Base-by-base conservation (phyloP, 2,113 vertebrate species). In the Urocolius indicus region DNA sequence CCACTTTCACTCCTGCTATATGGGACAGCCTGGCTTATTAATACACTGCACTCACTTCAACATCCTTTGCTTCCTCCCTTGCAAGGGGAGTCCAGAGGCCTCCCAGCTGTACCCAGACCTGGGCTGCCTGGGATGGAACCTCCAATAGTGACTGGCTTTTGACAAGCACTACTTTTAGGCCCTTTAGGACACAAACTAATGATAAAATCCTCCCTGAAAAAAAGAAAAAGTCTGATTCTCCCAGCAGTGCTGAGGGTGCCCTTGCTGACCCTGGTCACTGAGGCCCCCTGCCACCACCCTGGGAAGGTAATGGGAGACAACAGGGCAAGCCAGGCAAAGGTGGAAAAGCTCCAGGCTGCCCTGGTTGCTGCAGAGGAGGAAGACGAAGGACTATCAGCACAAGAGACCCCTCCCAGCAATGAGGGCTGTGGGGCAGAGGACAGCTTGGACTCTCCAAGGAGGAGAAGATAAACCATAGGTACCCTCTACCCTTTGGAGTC, bases 1-100 rank as follows among this genome's bases (percentile, higher is more conserved):
- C 95, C 96, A 96, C 93, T 96, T 96, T 95, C 1, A 0, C 63
- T 94, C 21, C n/a, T 2, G 67, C 45, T 95, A 97, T 94, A 68
- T 97, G 95, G 95, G 94, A 83, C 96, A 97, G 87, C 85, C 54
- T 36, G 73, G 51, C 95, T 94, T 89, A 89, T 92, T 88, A 95
- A 96, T 81, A 93, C 65, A 5, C 79, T 11, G 72, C 59, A 38
- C 90, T 94, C 15, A 9, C 88, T 94, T 85, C 45, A 6, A 62
- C 48, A 85, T 43, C 58, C 51, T 86, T 62, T 63, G 78, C 89
- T 71, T 43, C 74, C 19, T 84, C 51, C 61, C 43, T 85, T 30
- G 55, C 59, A 86, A 30, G 41, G 58, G 55, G 66, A 94, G 65
- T 34, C 52, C 1, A 3, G 24, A 58, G 55, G 16, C 78, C 66